A percentile compares a stretch with the other conserved stretches of the same genome.
phyloP scores from a whole-genome alignment of 2,888 invertebrate species.

The Gordius sp. region DNA sequence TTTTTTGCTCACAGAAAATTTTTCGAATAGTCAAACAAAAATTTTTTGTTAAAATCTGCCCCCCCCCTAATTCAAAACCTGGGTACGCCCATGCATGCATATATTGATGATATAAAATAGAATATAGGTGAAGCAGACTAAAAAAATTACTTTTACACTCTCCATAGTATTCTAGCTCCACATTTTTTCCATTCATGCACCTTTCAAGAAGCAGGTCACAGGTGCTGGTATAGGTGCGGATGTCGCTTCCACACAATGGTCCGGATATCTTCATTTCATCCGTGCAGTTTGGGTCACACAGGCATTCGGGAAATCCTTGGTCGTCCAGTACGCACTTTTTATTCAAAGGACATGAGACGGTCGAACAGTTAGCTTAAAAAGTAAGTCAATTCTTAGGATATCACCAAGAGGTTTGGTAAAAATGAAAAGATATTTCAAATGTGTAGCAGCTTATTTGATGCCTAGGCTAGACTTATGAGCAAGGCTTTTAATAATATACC shows the following conservation, averaged over 20 bases:
- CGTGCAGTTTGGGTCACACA: not conserved
- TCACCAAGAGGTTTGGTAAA: not conserved
- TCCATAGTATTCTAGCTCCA: not conserved
- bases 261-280: not conserved
- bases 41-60: no score
- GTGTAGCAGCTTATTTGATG: no score
- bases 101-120: no score
- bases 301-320: not conserved
- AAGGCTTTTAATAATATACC: no score
- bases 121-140: no score
- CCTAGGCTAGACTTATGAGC: no score
- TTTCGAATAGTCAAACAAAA: no score
- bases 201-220: not conserved
- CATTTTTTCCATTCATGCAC: not conserved
- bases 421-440: not conserved
- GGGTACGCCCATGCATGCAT: no score
- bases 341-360: not conserved
- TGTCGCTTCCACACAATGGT: not conserved
- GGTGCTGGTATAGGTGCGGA: not conserved
- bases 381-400: not conserved
- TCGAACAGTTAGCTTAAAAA: conserved; percentile 7
- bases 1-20: no score
- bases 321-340: not conserved
- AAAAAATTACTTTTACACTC: not conserved
- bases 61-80: no score